phyloP scores from a whole-genome alignment of 2,888 invertebrate genomes.

The Euzetes globulus region DNA sequence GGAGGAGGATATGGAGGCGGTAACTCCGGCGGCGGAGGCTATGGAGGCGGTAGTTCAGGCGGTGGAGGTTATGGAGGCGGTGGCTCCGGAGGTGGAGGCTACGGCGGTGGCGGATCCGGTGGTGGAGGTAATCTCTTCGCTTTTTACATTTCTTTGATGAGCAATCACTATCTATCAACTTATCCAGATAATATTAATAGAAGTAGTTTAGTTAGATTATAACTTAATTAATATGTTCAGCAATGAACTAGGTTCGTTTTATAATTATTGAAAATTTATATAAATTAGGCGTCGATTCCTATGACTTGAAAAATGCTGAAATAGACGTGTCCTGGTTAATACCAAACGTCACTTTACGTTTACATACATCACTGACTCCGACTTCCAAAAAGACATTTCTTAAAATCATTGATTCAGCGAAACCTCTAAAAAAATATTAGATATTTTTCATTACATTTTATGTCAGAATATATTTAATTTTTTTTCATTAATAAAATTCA shows the following conservation, averaged over 20 bases:
- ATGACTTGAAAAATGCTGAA: neutral
- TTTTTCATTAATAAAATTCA: neutral
- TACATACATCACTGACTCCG: neutral
- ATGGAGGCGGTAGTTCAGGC: neutral
- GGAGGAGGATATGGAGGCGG: neutral
- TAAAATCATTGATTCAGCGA: neutral
- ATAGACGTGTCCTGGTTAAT: neutral
- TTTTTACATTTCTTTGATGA: neutral
- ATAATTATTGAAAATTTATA: neutral
- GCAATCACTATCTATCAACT: neutral
- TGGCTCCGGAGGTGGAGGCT: neutral
- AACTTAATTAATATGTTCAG: neutral
- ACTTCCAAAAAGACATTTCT: neutral
- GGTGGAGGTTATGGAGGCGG: constrained; percentile 2
- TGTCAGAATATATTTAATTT: neutral
- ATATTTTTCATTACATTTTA: no score
- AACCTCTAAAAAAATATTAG: neutral
- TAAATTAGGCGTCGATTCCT: no score
- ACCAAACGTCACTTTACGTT: neutral
- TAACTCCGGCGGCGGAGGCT: neutral
- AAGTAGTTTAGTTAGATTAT: neutral
- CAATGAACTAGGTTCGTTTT: neutral
- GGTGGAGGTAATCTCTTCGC: neutral
- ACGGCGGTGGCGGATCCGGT: neutral
- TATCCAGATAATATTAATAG: neutral